Conservation (phyloP, 1,140 invertebrate species). For the Lepidostoma basale region DNA sequence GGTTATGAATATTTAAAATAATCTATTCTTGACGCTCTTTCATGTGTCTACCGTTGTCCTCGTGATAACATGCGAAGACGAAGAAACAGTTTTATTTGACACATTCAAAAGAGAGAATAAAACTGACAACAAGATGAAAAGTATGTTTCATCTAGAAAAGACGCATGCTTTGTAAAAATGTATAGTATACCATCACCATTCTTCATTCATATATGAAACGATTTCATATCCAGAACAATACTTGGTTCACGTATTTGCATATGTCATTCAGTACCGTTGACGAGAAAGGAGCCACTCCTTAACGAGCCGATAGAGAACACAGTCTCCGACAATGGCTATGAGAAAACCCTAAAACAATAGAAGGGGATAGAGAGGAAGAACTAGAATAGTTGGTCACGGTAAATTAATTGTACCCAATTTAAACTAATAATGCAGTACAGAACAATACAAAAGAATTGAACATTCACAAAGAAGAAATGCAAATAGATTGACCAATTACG, state of each 20-base stretch:
- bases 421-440: background rate
- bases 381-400: background rate
- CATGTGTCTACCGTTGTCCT: too few species aligned
- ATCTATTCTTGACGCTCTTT: too few species aligned
- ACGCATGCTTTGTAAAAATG: too few species aligned
- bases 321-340: background rate
- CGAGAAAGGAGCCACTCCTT: conserved; percentile 17
- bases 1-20: too few species aligned
- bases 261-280: background rate
- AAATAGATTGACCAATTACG: too few species aligned
- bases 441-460: conserved; percentile 1
- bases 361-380: background rate
- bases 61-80: too few species aligned
- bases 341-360: conserved; percentile 2
- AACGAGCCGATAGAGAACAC: background rate
- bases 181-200: too few species aligned
- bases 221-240: background rate
- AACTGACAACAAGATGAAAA: too few species aligned
- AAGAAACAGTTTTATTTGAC: too few species aligned
- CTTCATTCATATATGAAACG: background rate
- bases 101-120: too few species aligned
- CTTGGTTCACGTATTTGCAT: background rate
- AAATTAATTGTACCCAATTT: background rate
- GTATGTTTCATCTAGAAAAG: too few species aligned
- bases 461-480: too few species aligned